Evolutionary conservation across 2,797 vertebrate species (phyloP).

Genomic region (Malurus splendens): DNA sequence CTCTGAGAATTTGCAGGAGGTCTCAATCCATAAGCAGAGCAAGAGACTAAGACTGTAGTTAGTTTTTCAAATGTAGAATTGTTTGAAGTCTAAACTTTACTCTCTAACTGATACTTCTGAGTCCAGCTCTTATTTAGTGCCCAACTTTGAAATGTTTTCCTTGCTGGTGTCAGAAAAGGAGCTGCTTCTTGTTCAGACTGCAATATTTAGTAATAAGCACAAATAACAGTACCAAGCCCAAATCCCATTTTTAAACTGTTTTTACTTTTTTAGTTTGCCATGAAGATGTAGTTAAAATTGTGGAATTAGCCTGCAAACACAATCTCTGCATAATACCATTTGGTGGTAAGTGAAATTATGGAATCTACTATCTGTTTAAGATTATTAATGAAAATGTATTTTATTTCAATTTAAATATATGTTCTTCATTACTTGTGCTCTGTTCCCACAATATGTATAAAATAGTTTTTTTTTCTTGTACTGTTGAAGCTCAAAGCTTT

Average conservation of each 20-base stretch:
- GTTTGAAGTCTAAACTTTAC: not conserved
- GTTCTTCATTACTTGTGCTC: not conserved
- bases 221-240: not conserved
- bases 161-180: not conserved
- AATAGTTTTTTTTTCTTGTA: not conserved
- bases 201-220: not conserved
- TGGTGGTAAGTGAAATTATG: conserved; percentile 82
- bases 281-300: conserved; percentile 91
- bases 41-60: not conserved
- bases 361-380: not conserved
- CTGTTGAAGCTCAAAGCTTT: not conserved
- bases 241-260: not conserved
- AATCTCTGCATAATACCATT: conserved; percentile 95
- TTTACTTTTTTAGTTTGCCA: conserved; percentile 81
- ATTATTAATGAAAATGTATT: not conserved
- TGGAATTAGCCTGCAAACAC: conserved; percentile 93
- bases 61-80: not conserved
- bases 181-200: not conserved
- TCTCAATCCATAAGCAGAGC: not conserved
- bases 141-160: not conserved
- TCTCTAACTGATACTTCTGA: not conserved
- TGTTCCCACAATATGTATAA: not conserved
- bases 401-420: not conserved
- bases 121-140: not conserved
- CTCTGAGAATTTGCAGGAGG: not conserved